phyloP scores from a whole-genome alignment of 1,140 invertebrate species.

The Lethrus apterus region DNA sequence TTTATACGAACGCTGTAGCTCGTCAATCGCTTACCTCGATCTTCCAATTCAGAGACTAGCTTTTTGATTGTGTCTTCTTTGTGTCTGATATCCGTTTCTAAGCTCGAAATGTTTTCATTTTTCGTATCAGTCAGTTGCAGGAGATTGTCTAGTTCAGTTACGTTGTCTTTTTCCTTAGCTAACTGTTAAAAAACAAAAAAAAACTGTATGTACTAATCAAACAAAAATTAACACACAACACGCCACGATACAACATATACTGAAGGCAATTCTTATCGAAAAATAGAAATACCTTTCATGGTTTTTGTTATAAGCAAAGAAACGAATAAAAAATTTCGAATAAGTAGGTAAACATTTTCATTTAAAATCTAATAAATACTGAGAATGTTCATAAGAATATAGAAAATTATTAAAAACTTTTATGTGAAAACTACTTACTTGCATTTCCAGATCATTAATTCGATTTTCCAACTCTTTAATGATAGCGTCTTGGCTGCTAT shows the following conservation, averaged over 20 bases:
- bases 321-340: too few relatives aligned
- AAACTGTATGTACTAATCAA: not conserved
- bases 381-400: too few relatives aligned
- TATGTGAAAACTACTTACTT: slow-evolving; percentile 18
- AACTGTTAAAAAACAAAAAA: slow-evolving; percentile 6
- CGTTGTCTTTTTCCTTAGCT: slow-evolving; percentile 10
- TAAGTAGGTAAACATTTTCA: too few relatives aligned
- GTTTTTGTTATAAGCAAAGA: too few relatives aligned
- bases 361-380: too few relatives aligned
- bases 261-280: too few relatives aligned
- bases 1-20: slow-evolving; percentile 10
- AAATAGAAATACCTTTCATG: too few relatives aligned
- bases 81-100: slow-evolving; percentile 6
- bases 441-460: slow-evolving; percentile 19
- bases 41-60: slow-evolving; percentile 31
- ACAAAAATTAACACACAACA: too few relatives aligned
- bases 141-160: slow-evolving; percentile 9
- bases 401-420: not conserved
- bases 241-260: too few relatives aligned
- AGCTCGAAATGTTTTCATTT: not conserved
- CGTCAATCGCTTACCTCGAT: slow-evolving; percentile 3
- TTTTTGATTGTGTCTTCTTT: slow-evolving; percentile 13
- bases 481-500: not conserved
- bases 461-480: slow-evolving; percentile 11
- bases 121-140: slow-evolving; percentile 6